Percentiles rank a stretch among this genome's conserved stretches.
These are phyloP conservation scores for Colostygia pectinataria DNA, from an alignment of 2,888 invertebrate species.

Conservation along the genomic window DNA sequence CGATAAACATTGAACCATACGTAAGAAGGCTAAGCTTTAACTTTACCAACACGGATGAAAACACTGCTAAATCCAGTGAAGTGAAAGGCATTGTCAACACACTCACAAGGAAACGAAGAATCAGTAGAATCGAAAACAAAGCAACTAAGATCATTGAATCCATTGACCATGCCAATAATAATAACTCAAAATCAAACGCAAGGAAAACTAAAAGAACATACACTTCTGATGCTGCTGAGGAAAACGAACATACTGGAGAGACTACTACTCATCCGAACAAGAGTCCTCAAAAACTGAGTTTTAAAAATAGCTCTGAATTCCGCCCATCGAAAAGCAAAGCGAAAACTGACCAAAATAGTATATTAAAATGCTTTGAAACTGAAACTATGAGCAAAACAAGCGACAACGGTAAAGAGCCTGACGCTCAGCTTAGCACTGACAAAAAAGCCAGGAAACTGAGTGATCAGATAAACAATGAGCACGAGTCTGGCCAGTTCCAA, in stretches of 20 bases:
- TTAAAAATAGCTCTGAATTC: not conserved
- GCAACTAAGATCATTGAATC: not conserved
- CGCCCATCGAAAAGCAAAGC: no score
- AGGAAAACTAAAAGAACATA: not conserved
- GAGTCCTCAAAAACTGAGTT: no score
- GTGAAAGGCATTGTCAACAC: not conserved
- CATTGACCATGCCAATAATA: no score
- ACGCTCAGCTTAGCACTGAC: not conserved
- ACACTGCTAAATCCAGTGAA: not conserved
- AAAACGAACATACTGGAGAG: not conserved
- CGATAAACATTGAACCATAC: not conserved
- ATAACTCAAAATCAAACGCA: not conserved
- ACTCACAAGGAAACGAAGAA: not conserved
- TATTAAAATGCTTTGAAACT: not conserved
- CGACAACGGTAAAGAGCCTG: not conserved
- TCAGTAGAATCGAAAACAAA: not conserved
- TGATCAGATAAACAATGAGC: not conserved
- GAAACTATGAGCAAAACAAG: not conserved
- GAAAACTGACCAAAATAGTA: no score
- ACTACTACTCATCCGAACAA: no score
- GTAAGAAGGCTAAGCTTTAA: no score
- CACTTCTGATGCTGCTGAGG: not conserved
- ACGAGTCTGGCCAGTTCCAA: not conserved
- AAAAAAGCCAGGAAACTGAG: not conserved
- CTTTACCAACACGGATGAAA: not conserved